These are phyloP conservation scores for Plagiodera versicolora DNA, from an alignment of 2,888 invertebrate species.

Conservation along the genomic window DNA sequence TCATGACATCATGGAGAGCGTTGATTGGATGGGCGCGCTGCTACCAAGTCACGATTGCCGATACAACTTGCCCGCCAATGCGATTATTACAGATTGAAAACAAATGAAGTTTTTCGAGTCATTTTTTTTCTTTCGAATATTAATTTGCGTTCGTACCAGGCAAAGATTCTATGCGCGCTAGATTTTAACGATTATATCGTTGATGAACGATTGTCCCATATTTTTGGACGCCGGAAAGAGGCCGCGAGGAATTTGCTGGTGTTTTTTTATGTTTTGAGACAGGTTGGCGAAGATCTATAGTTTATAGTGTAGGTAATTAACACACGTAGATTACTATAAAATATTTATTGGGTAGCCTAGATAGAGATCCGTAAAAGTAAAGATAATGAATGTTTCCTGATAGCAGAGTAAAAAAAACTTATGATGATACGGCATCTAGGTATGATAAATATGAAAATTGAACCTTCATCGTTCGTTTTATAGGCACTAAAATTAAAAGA, in stretches of 20 bases:
- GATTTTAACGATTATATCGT: background rate
- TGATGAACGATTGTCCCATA: slow-evolving; percentile 6
- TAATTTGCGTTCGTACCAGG: slow-evolving; percentile 21
- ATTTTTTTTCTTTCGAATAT: slow-evolving; percentile 32
- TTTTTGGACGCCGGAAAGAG: slow-evolving; percentile 6
- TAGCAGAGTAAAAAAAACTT: no score
- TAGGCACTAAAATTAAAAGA: no score
- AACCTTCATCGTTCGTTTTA: no score
- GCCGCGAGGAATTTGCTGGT: background rate
- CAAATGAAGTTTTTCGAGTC: slow-evolving; percentile 36
- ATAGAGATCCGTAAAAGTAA: no score
- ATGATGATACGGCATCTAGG: no score
- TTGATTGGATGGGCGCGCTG: slow-evolving; percentile 43
- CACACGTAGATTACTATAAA: no score
- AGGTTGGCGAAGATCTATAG: background rate
- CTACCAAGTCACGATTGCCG: slow-evolving; percentile 42
- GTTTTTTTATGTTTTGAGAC: background rate
- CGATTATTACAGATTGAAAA: slow-evolving; percentile 44
- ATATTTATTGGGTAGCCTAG: no score
- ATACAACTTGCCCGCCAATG: slow-evolving; percentile 44
- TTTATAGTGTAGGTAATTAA: no score
- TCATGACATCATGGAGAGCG: slow-evolving; percentile 44
- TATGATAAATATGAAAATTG: no score
- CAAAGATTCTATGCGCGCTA: slow-evolving; percentile 9
- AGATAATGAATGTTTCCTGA: no score